These are phyloP conservation scores for Lepilemur ruficaudatus DNA, from an alignment of 2,797 vertebrate genomes.

Conservation along the genomic window DNA sequence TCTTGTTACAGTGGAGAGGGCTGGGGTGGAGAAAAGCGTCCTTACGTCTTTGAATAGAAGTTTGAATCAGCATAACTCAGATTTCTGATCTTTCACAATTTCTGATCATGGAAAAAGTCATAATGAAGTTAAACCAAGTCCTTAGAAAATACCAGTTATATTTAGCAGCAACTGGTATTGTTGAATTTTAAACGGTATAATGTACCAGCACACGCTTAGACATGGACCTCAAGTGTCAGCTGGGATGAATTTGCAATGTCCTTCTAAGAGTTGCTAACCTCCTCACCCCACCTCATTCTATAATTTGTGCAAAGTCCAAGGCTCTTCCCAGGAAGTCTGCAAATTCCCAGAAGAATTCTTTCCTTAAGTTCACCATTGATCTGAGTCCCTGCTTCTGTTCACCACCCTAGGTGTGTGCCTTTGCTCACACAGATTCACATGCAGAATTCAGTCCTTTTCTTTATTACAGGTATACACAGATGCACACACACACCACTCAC, in stretches of 20 bases:
- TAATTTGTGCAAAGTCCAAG: background rate
- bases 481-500: background rate
- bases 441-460: background rate
- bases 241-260: background rate
- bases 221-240: background rate
- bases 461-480: background rate
- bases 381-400: background rate
- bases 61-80: background rate
- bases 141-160: conserved; percentile 22
- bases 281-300: too few relatives aligned
- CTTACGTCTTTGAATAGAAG: background rate
- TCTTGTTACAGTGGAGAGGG: background rate
- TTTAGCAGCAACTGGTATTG: conserved; percentile 21
- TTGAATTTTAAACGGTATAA: conserved; percentile 43
- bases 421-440: background rate
- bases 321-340: background rate
- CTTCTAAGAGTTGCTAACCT: background rate
- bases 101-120: background rate
- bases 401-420: background rate
- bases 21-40: background rate
- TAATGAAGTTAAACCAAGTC: background rate
- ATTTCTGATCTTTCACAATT: background rate
- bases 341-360: background rate
- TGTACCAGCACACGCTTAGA: background rate
- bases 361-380: background rate